Percentiles rank a stretch among this genome's conserved stretches.
Conservation (phyloP, 2,888 invertebrate species). For the Noctuana brunneofusca region DNA sequence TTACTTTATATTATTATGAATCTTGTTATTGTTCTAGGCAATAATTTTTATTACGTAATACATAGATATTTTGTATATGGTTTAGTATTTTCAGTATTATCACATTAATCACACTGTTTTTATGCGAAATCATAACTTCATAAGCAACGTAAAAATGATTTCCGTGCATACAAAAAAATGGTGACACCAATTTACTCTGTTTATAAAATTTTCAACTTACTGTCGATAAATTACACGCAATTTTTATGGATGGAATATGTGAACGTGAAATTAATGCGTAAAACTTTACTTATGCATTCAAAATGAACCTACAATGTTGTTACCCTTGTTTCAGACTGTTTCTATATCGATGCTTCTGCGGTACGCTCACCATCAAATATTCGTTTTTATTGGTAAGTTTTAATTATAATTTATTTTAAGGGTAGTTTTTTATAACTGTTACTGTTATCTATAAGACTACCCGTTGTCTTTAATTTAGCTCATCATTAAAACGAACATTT, state of each 20-base stretch:
- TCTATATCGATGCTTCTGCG: slow-evolving; percentile 98
- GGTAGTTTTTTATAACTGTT: neutral
- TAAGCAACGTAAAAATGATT: no score
- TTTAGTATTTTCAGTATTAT: no score
- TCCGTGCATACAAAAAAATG: no score
- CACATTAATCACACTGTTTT: no score
- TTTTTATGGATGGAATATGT: neutral
- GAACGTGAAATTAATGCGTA: slow-evolving; percentile 8
- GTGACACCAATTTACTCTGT: neutral
- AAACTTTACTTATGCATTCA: slow-evolving; percentile 30
- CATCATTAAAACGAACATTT: no score
- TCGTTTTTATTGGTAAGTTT: slow-evolving; percentile 97
- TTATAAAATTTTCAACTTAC: neutral
- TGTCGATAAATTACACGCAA: neutral
- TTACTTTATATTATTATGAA: neutral
- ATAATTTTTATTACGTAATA: neutral
- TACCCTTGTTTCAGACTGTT: slow-evolving; percentile 91
- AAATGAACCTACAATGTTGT: slow-evolving; percentile 25
- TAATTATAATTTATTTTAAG: slow-evolving; percentile 14
- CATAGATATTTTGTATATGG: no score
- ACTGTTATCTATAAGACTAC: no score
- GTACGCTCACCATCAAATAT: slow-evolving; percentile 99
- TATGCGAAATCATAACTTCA: no score
- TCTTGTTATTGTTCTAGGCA: neutral
- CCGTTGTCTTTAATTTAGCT: no score